Evolutionary conservation across 2,888 invertebrate genomes (phyloP).

Genomic region (Peribatodes rhomboidaria): DNA sequence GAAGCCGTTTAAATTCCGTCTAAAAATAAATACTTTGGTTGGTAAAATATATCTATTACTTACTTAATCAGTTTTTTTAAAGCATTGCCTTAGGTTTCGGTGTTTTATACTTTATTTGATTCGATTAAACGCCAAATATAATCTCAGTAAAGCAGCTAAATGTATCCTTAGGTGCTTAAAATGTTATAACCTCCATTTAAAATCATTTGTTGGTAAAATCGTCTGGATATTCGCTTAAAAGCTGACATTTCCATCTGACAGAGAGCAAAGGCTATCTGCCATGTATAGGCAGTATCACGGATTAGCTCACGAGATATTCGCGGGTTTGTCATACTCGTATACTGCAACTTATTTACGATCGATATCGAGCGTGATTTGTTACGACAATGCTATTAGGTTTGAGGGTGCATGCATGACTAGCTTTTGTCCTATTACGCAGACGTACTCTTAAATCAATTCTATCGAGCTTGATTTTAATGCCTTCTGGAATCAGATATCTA

Average conservation of each 20-base stretch:
- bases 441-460: conserved; percentile 40
- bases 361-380: conserved; percentile 77
- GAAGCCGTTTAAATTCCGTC: not conserved
- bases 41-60: not conserved
- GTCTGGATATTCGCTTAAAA: conserved; percentile 61
- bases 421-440: conserved; percentile 55
- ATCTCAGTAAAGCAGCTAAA: not conserved
- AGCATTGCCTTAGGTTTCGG: not conserved
- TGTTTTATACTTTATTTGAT: not conserved
- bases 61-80: not conserved
- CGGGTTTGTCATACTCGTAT: conserved; percentile 78
- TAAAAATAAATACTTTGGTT: not conserved
- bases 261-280: conserved; percentile 68
- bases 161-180: not conserved
- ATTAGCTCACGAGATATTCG: conserved; percentile 33
- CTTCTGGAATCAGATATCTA: conserved; percentile 39
- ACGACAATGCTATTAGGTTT: conserved; percentile 72
- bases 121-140: not conserved
- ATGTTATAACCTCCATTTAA: conserved; percentile 5
- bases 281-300: conserved; percentile 53
- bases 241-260: conserved; percentile 66
- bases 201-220: conserved; percentile 49
- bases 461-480: conserved; percentile 38
- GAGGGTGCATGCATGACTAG: conserved; percentile 56
- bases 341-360: conserved; percentile 78